Conservation (phyloP, 2,113 vertebrate genomes). For the Sebastes schlegelii region DNA sequence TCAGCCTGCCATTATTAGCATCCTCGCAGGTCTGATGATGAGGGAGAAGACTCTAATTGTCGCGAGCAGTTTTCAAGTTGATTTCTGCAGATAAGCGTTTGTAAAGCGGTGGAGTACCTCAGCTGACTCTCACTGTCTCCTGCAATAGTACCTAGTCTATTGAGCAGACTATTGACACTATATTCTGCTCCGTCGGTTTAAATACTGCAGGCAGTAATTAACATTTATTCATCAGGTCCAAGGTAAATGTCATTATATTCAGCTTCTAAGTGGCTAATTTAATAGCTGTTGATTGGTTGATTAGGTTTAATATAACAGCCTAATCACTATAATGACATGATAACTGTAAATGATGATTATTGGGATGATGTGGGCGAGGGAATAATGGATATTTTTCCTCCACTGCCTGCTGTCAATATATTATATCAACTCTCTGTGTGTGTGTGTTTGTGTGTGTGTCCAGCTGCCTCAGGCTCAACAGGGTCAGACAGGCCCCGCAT, state of each 20-base stretch:
- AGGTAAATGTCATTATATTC: conserved; percentile 56
- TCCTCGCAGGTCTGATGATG: conserved; percentile 39
- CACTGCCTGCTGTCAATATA: conserved; percentile 21
- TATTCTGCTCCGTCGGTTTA: conserved; percentile 57
- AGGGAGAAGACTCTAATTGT: conserved; percentile 67
- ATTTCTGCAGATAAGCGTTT: conserved; percentile 43
- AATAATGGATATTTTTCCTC: conserved; percentile 20
- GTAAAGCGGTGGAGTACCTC: conserved; percentile 26
- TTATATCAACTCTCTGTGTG: conserved; percentile 43
- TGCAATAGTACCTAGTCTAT: conserved; percentile 26
- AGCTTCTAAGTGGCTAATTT: conserved; percentile 64
- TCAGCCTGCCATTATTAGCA: conserved; percentile 58
- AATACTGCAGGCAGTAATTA: conserved; percentile 53
- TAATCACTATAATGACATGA: conserved; percentile 55
- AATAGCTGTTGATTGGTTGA: conserved; percentile 61
- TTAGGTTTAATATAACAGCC: conserved; percentile 44
- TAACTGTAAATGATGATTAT: conserved; percentile 49
- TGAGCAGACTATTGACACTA: conserved; percentile 38
- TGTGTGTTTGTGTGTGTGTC: conserved; percentile 49
- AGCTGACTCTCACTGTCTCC: conserved; percentile 39
- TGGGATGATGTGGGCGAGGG: conserved; percentile 19
- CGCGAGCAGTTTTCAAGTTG: conserved; percentile 42
- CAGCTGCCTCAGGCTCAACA: conserved; percentile 84
- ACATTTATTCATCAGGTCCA: conserved; percentile 47
- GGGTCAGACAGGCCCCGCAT: conserved; percentile 88